phyloP scores from a whole-genome alignment of 1,140 invertebrate species.

The Trichonephila inaurata region DNA sequence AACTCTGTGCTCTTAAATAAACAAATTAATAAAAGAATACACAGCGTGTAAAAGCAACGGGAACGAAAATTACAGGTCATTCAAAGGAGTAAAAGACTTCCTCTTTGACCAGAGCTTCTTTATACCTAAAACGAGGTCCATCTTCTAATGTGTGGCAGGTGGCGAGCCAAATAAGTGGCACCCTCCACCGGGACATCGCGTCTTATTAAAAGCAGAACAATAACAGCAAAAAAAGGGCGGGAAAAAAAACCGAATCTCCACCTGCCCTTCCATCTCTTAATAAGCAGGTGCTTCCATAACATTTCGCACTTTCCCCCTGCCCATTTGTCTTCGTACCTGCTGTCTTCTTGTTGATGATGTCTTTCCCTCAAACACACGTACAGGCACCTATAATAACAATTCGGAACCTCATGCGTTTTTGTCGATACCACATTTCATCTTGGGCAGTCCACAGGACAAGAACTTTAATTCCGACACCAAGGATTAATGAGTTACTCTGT shows the following conservation, averaged over 20 bases:
- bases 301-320: slow-evolving; percentile 63
- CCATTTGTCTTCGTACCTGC: slow-evolving; percentile 63
- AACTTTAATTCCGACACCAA: slow-evolving; percentile 7
- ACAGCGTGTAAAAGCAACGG: not conserved
- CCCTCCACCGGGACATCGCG: slow-evolving; percentile 37
- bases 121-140: slow-evolving; percentile 42
- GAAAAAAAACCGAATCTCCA: not conserved
- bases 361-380: not conserved
- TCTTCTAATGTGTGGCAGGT: slow-evolving; percentile 26
- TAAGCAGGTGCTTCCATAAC: slow-evolving; percentile 71
- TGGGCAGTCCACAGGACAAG: slow-evolving; percentile 22
- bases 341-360: not conserved
- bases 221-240: not conserved
- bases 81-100: not conserved
- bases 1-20: not conserved
- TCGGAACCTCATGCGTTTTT: not conserved
- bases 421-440: not conserved
- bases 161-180: slow-evolving; percentile 50
- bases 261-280: slow-evolving; percentile 54
- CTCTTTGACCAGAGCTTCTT: not conserved
- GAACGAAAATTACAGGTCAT: not conserved
- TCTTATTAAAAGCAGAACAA: slow-evolving; percentile 27
- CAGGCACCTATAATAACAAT: not conserved
- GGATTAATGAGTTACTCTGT: slow-evolving; percentile 21
- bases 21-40: not conserved